phyloP scores from a whole-genome alignment of 2,113 vertebrate species.

The Oncorhynchus gorbuscha region DNA sequence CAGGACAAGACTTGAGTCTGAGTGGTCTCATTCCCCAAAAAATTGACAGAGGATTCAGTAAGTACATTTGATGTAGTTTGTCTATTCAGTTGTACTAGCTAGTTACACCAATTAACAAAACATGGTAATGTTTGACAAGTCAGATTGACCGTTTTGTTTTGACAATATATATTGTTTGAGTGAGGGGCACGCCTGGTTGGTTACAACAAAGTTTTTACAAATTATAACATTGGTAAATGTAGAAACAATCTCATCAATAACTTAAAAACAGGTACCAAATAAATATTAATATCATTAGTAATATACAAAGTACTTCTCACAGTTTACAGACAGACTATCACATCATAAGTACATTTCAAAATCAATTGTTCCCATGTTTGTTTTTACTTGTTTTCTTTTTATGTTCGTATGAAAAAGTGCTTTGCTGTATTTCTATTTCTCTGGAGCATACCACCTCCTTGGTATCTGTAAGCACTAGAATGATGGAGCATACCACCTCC shows the following conservation, averaged over 20 bases:
- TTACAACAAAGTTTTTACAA: constrained; percentile 37
- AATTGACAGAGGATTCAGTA: neutral
- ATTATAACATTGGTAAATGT: constrained; percentile 45
- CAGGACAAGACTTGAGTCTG: neutral
- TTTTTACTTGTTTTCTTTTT: constrained; percentile 31
- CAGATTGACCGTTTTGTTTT: neutral
- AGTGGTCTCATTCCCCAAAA: neutral
- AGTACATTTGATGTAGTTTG: neutral
- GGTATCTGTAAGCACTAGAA: constrained; percentile 5
- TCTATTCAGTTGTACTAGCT: neutral
- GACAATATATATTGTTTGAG: neutral
- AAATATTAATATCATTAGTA: constrained; percentile 77
- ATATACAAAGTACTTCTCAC: constrained; percentile 68
- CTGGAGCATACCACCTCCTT: constrained; percentile 2
- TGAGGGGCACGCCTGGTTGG: constrained; percentile 9
- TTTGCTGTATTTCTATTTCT: constrained; percentile 47
- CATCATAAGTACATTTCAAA: constrained; percentile 51
- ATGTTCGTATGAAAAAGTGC: constrained; percentile 68
- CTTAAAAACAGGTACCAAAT: constrained; percentile 74
- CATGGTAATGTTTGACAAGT: neutral
- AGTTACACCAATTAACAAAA: neutral
- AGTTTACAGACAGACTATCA: constrained; percentile 69
- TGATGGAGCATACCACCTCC: neutral
- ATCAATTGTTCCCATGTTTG: constrained; percentile 27
- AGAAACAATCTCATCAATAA: constrained; percentile 69